phyloP scores from a whole-genome alignment of 2,888 invertebrate species.

The Keiferia lycopersicella region DNA sequence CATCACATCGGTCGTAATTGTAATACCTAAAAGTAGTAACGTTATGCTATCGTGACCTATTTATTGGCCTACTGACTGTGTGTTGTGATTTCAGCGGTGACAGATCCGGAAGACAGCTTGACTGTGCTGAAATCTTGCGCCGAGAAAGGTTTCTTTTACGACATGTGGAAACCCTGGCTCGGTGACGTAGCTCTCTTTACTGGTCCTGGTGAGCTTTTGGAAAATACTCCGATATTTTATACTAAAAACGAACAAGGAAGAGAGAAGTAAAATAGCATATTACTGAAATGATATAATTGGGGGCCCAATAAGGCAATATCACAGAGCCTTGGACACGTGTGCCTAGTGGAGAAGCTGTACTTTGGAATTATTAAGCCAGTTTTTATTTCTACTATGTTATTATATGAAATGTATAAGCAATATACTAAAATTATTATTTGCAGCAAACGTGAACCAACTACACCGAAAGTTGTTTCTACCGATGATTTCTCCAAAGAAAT shows the following conservation, averaged over 20 bases:
- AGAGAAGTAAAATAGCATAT: too few relatives aligned
- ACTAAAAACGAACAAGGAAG: too few relatives aligned
- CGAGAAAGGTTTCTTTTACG: constrained; percentile 6
- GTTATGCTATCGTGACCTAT: background rate
- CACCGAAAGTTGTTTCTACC: constrained; percentile 11
- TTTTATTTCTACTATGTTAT: too few relatives aligned
- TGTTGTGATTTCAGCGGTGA: background rate
- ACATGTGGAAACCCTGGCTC: constrained; percentile 16
- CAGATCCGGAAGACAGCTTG: constrained; percentile 7
- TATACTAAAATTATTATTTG: background rate
- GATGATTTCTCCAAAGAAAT: background rate
- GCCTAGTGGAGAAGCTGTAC: too few relatives aligned
- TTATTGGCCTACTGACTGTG: background rate
- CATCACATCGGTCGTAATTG: too few relatives aligned
- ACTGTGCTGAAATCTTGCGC: constrained; percentile 13
- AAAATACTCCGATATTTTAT: too few relatives aligned
- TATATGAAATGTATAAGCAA: too few relatives aligned
- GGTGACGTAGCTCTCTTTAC: constrained; percentile 7
- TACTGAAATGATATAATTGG: too few relatives aligned
- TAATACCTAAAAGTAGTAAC: too few relatives aligned
- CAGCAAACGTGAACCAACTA: constrained; percentile 5
- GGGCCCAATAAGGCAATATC: too few relatives aligned
- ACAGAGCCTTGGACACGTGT: too few relatives aligned
- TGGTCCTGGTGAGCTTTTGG: constrained; percentile 1
- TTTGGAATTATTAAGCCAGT: too few relatives aligned